Base-by-base conservation (phyloP, 1,140 invertebrate genomes). In the Zaprionus lachaisei region DNA sequence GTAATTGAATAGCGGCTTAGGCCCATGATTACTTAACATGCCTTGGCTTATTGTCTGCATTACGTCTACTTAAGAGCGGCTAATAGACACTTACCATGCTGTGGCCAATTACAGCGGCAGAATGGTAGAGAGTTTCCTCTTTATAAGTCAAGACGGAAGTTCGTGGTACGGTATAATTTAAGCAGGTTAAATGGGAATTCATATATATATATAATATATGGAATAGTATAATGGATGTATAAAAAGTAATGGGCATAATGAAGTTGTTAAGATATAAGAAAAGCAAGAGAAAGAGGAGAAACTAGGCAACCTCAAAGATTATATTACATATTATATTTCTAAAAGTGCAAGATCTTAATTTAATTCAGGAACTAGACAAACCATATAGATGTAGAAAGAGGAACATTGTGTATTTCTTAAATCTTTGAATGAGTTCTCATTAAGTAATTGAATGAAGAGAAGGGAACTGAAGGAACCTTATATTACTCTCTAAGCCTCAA, bases 1-100 rank as follows among this genome's bases (percentile, higher is more conserved):
- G 68, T 77, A 72, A 77, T 75, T 77, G 69, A 64, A 72, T 72
- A 77, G 55, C 5, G 49, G 62, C 44, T 71, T 61, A 41, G 38
- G 22, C 2, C 4, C 34, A 17, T 12, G 38, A 65, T 76, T 54
- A 38, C 51, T 65, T 72, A 65, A 44, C n/a, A 17, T 9, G 7
- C 41, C 41, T 72, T 55, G 44, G 47, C 64, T 49, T 49, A 38
- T 22, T 57, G 69, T 69, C 67, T 63, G 24, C 44, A 63, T 69
- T 63, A 70, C 47, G 51, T 56, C 38, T 28, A 62, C 63, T 67
- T 72, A 66, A 58, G 38, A 28, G n/a, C n/a, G 20, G 47, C 44
- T 37, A 12, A 34, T 51, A n/a, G 41, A 38, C 24, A 20, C 41
- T 38, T 41, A 20, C 24, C 17, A 15, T 38, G 57, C 62, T 28